A percentile compares a stretch with the other conserved stretches of the same genome.
Evolutionary conservation across 2,113 vertebrate species (phyloP).

Genomic region (Nothoprocta pentlandii): DNA sequence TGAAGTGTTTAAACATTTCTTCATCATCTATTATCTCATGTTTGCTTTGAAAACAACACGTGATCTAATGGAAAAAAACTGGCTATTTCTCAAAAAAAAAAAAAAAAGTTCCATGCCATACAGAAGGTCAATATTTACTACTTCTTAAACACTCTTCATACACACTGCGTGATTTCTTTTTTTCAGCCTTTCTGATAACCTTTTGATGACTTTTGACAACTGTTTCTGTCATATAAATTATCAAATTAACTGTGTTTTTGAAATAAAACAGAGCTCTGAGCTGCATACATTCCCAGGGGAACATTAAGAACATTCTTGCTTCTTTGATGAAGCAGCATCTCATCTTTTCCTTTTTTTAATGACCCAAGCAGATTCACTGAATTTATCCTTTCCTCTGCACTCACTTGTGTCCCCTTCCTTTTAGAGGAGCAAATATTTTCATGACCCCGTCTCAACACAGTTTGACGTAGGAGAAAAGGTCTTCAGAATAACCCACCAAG

Average conservation of each 20-base stretch:
- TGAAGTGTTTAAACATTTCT: not conserved
- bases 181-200: not conserved
- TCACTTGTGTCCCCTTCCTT: not conserved
- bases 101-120: not conserved
- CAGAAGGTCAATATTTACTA: not conserved
- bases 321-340: not conserved
- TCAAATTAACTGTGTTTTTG: not conserved
- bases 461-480: too few species aligned
- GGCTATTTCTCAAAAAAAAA: not conserved
- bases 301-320: not conserved
- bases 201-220: not conserved
- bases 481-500: not conserved
- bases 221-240: not conserved
- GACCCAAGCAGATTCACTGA: not conserved
- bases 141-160: not conserved
- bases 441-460: too few species aligned
- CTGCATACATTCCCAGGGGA: not conserved
- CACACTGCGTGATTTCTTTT: not conserved
- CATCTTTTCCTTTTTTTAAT: not conserved
- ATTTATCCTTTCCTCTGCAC: not conserved
- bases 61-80: not conserved
- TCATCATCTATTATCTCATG: not conserved
- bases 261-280: not conserved
- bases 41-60: not conserved
- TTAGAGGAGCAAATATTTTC: not conserved